Percentiles rank a stretch among this genome's conserved stretches.
Evolutionary conservation across 2,888 invertebrate species (phyloP).

Genomic region (Spilarctia lutea): DNA sequence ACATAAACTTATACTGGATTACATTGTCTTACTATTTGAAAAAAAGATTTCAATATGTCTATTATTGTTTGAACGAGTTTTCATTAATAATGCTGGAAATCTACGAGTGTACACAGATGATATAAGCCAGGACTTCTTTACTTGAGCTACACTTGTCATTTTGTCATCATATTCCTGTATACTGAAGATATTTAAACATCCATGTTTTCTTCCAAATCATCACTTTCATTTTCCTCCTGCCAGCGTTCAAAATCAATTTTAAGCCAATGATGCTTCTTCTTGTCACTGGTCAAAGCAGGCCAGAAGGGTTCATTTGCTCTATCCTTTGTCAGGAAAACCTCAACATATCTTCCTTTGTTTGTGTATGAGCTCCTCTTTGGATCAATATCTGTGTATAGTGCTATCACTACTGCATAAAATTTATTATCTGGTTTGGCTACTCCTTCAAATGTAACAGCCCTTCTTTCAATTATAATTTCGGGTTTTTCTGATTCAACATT

Average conservation of each 20-base stretch:
- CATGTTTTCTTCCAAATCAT: conserved; percentile 83
- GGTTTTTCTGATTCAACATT: conserved; percentile 95
- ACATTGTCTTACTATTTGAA: conserved; percentile 56
- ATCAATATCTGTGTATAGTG: conserved; percentile 93
- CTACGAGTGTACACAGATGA: conserved; percentile 57
- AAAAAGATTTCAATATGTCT: conserved; percentile 52
- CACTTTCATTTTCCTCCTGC: conserved; percentile 98
- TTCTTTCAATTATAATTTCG: conserved; percentile 90
- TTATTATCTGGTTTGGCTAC: conserved; percentile 93
- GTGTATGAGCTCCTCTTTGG: conserved; percentile 91
- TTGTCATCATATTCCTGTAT: conserved; percentile 61
- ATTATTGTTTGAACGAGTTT: conserved; percentile 55
- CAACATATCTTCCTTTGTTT: conserved; percentile 90
- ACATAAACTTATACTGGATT: conserved; percentile 37
- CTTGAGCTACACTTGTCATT: conserved; percentile 90
- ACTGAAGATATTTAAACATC: conserved; percentile 69
- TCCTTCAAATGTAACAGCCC: conserved; percentile 92
- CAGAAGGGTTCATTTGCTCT: conserved; percentile 91
- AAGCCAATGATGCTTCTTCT: conserved; percentile 97
- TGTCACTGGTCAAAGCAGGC: conserved; percentile 94
- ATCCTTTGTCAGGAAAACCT: conserved; percentile 90
- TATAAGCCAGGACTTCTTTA: conserved; percentile 82
- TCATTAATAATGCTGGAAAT: conserved; percentile 47
- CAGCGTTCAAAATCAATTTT: conserved; percentile 99
- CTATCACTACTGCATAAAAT: conserved; percentile 94